Base-by-base conservation (phyloP, 1,140 invertebrate genomes). In the Drosophila oshimai region DNA sequence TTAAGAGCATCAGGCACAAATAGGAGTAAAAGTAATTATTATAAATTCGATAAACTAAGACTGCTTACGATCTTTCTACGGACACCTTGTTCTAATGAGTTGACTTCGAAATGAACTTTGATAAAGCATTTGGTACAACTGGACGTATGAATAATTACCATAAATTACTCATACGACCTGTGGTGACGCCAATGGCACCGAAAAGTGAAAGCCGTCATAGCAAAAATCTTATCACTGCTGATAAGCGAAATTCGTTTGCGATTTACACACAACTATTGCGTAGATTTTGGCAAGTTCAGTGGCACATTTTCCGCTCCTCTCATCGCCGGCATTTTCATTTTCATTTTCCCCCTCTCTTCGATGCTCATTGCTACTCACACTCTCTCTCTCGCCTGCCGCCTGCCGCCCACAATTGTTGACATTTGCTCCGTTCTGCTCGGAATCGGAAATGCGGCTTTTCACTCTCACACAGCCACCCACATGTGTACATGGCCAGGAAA, bases 371-470 rank as follows among this genome's bases (percentile, higher is more conserved):
- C 13, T 46, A 34, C 68, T 72, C 68, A 31, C 68, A 62, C 41
- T 49, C 36, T 15, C 47, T 55, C 73, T 17, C n/a, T n/a, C n/a
- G n/a, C 41, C 46, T 2, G n/a, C 13, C 9, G 9, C 28, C 41
- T 17, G 31, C 26, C 45, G 51, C 75, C 71, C 75, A 75, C 79
- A 72, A 41, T 69, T 79, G 74, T 64, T 73, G 69, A 41, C 50
- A 57, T 62, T 65, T 65, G 51, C 36, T 41, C 24, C 7, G 22
- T 26, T 53, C 61, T 47, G 47, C 18, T 61, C 26, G 41, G 46
- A 71, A 80, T 87, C 72, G 72, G 57, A 74, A 84, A 84, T 84
- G 68, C 80, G 54, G 81, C 44, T 54, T 69, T 54, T 26, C 33
- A 54, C 78, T 65, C 69, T 49, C 72, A 31, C 37, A 47, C 15